Conservation (phyloP, 1,140 invertebrate genomes). For the Amphibalanus amphitrite region DNA sequence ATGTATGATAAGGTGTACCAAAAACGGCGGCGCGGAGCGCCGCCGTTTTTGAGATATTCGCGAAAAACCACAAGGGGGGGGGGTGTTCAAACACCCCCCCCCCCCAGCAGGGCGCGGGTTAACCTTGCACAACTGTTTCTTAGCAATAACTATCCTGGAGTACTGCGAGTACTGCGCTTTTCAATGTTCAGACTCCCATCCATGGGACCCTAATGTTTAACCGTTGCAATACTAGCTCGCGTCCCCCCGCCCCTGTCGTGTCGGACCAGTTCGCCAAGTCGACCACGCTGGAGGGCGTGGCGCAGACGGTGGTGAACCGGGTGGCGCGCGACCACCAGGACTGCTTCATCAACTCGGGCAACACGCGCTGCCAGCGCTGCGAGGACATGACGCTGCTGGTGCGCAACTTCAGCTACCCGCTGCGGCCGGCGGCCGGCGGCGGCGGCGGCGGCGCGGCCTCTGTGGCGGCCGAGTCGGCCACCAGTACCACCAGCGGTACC, state of each 20-base stretch:
- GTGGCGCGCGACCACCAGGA: constrained; percentile 67
- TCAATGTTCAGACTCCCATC: background rate
- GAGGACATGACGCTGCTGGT: constrained; percentile 72
- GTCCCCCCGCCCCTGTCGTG: background rate
- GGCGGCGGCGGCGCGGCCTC: background rate
- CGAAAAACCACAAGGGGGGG: too few relatives aligned
- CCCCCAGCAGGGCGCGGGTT: too few relatives aligned
- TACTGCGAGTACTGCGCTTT: background rate
- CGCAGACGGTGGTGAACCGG: constrained; percentile 72
- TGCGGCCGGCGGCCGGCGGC: constrained; percentile 36
- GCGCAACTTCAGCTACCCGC: constrained; percentile 65
- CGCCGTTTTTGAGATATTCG: too few relatives aligned
- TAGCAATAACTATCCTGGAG: background rate
- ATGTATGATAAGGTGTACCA: too few relatives aligned
- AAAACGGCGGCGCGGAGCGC: too few relatives aligned
- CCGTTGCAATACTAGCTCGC: background rate
- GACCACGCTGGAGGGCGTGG: constrained; percentile 57
- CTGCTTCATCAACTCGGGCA: constrained; percentile 37
- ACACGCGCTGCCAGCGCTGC: constrained; percentile 31
- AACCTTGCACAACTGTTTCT: background rate
- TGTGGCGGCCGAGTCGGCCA: background rate
- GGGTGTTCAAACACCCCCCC: too few relatives aligned
- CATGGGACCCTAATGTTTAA: background rate
- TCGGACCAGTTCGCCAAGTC: constrained; percentile 58
- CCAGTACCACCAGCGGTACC: background rate